These are phyloP conservation scores for Oncorhynchus nerka DNA, from an alignment of 2,113 vertebrate species.

Conservation along the genomic window DNA sequence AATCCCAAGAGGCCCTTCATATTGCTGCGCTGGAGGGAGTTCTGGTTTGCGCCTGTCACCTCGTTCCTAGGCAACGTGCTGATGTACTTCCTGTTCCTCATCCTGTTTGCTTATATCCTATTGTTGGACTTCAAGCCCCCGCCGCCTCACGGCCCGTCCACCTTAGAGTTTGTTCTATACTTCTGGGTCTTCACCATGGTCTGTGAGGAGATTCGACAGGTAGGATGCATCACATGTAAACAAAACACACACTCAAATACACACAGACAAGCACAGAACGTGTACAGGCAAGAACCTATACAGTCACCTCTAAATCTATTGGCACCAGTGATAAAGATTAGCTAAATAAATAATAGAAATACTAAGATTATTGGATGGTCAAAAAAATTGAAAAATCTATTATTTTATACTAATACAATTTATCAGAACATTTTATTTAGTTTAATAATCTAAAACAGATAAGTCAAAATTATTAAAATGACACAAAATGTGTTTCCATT, in stretches of 20 bases:
- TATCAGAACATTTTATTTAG: too few species aligned
- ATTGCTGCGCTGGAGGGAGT: conserved; percentile 75
- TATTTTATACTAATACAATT: too few species aligned
- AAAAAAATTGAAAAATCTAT: too few species aligned
- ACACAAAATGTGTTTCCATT: too few species aligned
- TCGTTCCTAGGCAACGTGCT: conserved; percentile 84
- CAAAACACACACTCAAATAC: not conserved
- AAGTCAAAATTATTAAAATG: too few species aligned
- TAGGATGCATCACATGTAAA: conserved; percentile 22
- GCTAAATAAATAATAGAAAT: too few species aligned
- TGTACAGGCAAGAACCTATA: not conserved
- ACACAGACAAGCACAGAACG: not conserved
- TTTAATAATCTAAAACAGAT: too few species aligned
- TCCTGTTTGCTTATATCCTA: conserved; percentile 82
- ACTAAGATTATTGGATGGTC: too few species aligned
- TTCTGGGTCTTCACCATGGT: conserved; percentile 85
- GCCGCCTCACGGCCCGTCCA: conserved; percentile 54
- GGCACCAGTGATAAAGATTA: too few species aligned
- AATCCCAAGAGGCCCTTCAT: conserved; percentile 28
- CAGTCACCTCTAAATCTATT: not conserved
- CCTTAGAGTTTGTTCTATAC: conserved; percentile 76
- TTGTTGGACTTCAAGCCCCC: conserved; percentile 73
- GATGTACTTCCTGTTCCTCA: conserved; percentile 86
- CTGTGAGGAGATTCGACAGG: conserved; percentile 85
- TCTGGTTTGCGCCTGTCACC: conserved; percentile 83